Evolutionary conservation across 2,888 invertebrate species (phyloP), one percentile per base, ranked within the genome.

Genomic region (Linyphia triangularis): DNA sequence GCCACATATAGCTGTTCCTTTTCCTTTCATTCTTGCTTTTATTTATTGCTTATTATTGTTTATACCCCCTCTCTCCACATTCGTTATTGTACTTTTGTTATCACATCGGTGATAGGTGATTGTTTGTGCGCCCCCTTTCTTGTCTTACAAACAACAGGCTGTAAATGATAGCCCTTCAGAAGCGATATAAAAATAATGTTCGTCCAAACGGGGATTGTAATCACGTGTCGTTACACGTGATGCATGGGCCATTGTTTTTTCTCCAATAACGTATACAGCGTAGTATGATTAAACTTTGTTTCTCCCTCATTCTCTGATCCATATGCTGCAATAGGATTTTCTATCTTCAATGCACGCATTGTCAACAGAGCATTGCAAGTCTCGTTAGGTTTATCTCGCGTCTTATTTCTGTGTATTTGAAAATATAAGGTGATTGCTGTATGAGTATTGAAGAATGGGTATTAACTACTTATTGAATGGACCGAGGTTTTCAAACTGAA

Each of bases 81-180:
- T 37, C 40, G 70, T 85, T 85, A 72, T 78, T 77, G 72, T 85
- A 59, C 77, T 85, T 78, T 30, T 43, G 70, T 69, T n/a, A 43
- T 51, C 16, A 70, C 24, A 69, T 59, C 59, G 70, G n/a, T 59
- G 77, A 85, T 70, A 37, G 61, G 51, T 65, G 65, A 30, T 72
- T 59, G n/a, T 75, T 73, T 69, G 22, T 51, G 26, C n/a, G 16
- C 61, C 33, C 24, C 77, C 37, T 65, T 10, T 51, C 63, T 77
- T 78, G 70, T 70, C 61, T 61, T 75, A 40, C 86, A 65, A 78
- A 86, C 86, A 88, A 88, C 86, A 88, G 86, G 86, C 86, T 88
- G 67, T 37, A 73, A 57, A 37, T 57, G 69, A 85, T 72, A 69
- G 72, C 61, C 26, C 51, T 51, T 16, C 51, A 69, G 51, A 40